Percentiles rank a stretch among this genome's conserved stretches.
phyloP scores from a whole-genome alignment of 2,888 invertebrate species.

The Deilephila elpenor region DNA sequence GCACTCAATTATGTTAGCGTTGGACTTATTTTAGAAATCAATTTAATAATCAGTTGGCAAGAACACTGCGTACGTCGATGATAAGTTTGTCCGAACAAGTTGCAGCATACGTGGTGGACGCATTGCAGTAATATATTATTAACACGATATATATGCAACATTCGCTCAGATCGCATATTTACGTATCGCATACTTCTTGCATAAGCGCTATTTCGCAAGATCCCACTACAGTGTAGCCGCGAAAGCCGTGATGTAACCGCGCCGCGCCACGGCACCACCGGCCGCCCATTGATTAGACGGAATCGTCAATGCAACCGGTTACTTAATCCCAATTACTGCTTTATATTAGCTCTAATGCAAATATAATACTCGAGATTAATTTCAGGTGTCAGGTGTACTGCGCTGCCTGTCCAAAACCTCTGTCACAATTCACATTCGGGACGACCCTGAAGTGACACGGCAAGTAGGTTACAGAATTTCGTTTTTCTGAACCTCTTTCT shows the following conservation, averaged over 20 bases:
- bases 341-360: not conserved
- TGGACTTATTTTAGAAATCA: slow-evolving; percentile 3
- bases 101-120: slow-evolving; percentile 28
- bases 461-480: slow-evolving; percentile 11
- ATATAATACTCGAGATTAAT: slow-evolving; percentile 16
- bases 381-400: slow-evolving; percentile 21
- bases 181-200: slow-evolving; percentile 71
- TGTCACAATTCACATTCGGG: slow-evolving; percentile 1
- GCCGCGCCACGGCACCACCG: slow-evolving; percentile 42
- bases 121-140: slow-evolving; percentile 42
- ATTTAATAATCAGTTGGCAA: not conserved
- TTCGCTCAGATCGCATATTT: slow-evolving; percentile 62
- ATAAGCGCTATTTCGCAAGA: slow-evolving; percentile 77
- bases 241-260: slow-evolving; percentile 78
- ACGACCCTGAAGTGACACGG: slow-evolving; percentile 9
- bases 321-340: slow-evolving; percentile 63
- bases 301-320: slow-evolving; percentile 73
- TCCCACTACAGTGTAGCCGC: slow-evolving; percentile 64
- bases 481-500: slow-evolving; percentile 11
- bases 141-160: slow-evolving; percentile 50
- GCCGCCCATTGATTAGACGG: slow-evolving; percentile 74
- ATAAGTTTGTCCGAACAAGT: slow-evolving; percentile 26
- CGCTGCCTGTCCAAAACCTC: not conserved
- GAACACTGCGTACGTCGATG: not conserved
- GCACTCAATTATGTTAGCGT: slow-evolving; percentile 7